Base-by-base conservation (phyloP, 2,797 vertebrate species). In the Oreortyx pictus region DNA sequence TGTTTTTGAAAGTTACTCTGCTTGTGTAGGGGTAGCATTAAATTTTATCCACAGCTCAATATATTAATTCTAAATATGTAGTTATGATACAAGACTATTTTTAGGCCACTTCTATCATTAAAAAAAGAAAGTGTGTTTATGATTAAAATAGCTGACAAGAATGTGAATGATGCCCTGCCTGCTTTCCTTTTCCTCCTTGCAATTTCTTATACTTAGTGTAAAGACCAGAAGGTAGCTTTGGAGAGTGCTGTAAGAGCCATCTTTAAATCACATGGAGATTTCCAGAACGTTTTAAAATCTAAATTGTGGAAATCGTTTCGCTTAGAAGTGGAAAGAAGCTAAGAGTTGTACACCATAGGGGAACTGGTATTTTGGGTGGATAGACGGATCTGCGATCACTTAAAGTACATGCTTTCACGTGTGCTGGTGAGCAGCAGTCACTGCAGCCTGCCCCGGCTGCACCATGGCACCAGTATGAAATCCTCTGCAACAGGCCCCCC, bases 241-340 rank as follows among this genome's bases (percentile, higher is more conserved):
- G 56, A 86, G 27, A 25, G 15, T 35, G 41, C 62, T 95, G 76
- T 76, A 67, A 76, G 71, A 81, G 57, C 41, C 37, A 20, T 86
- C 67, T 60, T 82, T 92, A 88, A 0, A 0, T 89, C 91, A 93
- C 5, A 4, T 74, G 68, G 83, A 74, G 41, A 27, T 81, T 94
- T 95, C 68, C 75, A 71, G 72, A 71, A 84, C 47, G 22, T 50
- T 82, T 75, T 62, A 65, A 85, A 96, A 82, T 62, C 91, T 82
- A 84, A 92, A 92, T 90, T 79, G 91, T 89, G 72, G 76, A 83
- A 85, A 87, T 94, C 16, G 61, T 35, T 80, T 72, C 85, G 43
- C 71, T 77, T 65, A 31, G 22, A 50, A 56, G 66, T 66, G 56
- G 70, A 61, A 80, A 80, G 86, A 90, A 85, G 50, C 49, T 52